Base-by-base conservation (phyloP, 2,888 invertebrate genomes). In the Pemphredon lugubris region DNA sequence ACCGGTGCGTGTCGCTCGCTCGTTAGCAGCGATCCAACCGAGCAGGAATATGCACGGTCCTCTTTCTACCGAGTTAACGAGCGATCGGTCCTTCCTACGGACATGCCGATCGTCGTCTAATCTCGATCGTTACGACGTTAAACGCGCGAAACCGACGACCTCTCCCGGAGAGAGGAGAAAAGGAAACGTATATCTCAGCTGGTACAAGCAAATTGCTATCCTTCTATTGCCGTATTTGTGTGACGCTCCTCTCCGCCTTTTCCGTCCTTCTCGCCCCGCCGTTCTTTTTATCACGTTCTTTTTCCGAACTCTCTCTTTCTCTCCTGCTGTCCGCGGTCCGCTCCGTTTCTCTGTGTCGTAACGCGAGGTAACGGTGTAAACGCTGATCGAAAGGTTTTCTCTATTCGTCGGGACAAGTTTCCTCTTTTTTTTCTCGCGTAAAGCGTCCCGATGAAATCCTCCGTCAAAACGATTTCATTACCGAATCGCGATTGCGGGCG, bases 61-160 rank as follows among this genome's bases (percentile, higher is more conserved):
- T 45, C 32, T 48, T 44, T 37, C 51, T 14, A 42, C 42, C 5
- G 30, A 63, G 57, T 30, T 74, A 74, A 74, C 74, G 74, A 74
- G 74, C 74, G 73, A 74, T 74, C 74, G 67, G 63, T 40, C 53
- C 64, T 55, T 48, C 26, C 58, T 18, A 14, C 42, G 59, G 59
- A 58, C 69, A 54, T 34, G 54, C 47, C 63, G 55, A 67, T 74
- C 64, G 45, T 32, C 60, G 61, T 67, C 70, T 71, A 74, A 77
- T 77, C 74, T 67, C 64, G 73, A 77, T 77, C 74, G 64, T 60
- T 63, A 40, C 67, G 77, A 77, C 77, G 77, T 77, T 77, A 77
- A 77, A 77, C 58, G 77, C 71, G 77, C 74, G 73, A 77, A 77
- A 68, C 72, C 70, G 55, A 47, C 48, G 59, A 59, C 58, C 45